Evolutionary conservation across 2,888 invertebrate genomes (phyloP), one percentile per base, ranked within the genome.

Genomic region (Mimas tiliae): DNA sequence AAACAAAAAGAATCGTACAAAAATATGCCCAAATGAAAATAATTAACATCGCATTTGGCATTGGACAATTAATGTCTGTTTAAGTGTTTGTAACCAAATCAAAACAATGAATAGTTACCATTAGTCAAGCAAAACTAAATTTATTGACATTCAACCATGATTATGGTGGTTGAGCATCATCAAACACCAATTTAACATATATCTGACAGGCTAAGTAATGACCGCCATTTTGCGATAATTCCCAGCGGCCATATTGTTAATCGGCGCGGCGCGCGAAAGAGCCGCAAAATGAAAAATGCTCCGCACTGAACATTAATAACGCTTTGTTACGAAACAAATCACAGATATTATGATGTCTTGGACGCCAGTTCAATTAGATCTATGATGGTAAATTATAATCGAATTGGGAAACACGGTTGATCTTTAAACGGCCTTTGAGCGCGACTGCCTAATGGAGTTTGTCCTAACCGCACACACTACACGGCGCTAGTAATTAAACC

Each of bases 151-250:
- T 53, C 58, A 53, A 33, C 64, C 50, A 55, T 16, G 38, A 42
- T 58, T 19, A 42, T 42, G 34, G 50, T 65, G 64, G 63, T 63
- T 55, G 62, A 45, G 52, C 64, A 68, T 69, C 67, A 70, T 70
- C 67, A 75, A 73, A 71, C 66, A 74, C 69, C 72, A 68, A 67
- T 67, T 67, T 53, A 62, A 38, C n/a, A 21, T 70, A 64, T 53
- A 53, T 72, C 62, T 65, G 72, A 71, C 63, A 68, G 63, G 64
- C 55, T 69, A 53, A 65, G 33, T 66, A 72, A 77, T 69, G 64
- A 66, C 62, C 62, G 66, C 68, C 67, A 68, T 75, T 73, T 70
- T 64, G 70, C 67, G 69, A 73, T 70, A 67, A 68, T 65, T 33
- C 45, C n/a, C 51, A 58, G 50, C 53, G 42, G 66, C 72, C 69